phyloP scores from a whole-genome alignment of 1,140 invertebrate species.

The Leptopilina clavipes region DNA sequence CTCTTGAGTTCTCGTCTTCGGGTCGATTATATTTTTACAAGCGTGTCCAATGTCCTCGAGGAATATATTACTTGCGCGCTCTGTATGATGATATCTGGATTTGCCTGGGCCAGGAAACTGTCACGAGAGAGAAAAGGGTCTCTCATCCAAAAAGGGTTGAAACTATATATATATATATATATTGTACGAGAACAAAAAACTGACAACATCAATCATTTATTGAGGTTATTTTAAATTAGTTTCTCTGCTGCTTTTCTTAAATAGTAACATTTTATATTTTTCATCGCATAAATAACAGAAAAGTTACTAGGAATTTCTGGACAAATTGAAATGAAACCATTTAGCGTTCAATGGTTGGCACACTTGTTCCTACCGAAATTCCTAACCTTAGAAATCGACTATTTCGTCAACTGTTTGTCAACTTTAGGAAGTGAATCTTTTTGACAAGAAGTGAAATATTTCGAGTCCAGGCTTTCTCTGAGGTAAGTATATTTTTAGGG shows the following conservation, averaged over 20 bases:
- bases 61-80: constrained; percentile 53
- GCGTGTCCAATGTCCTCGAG: constrained; percentile 62
- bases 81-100: constrained; percentile 51
- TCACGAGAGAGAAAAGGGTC: constrained; percentile 8
- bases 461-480: too few species aligned
- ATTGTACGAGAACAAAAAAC: background rate
- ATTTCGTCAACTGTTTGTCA: too few species aligned
- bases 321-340: too few species aligned
- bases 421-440: too few species aligned
- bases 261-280: too few species aligned
- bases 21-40: constrained; percentile 61
- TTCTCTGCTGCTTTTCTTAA: background rate
- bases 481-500: too few species aligned
- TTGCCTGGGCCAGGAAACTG: constrained; percentile 47
- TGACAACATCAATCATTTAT: constrained; percentile 7
- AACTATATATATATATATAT: background rate
- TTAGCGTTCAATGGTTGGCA: too few species aligned
- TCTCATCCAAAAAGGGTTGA: background rate
- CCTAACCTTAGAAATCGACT: too few species aligned
- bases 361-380: too few species aligned
- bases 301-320: too few species aligned
- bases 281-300: too few species aligned
- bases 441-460: too few species aligned
- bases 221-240: constrained; percentile 4
- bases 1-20: constrained; percentile 31